phyloP scores from a whole-genome alignment of 1,140 invertebrate genomes.

The Drosophila fuyamai region DNA sequence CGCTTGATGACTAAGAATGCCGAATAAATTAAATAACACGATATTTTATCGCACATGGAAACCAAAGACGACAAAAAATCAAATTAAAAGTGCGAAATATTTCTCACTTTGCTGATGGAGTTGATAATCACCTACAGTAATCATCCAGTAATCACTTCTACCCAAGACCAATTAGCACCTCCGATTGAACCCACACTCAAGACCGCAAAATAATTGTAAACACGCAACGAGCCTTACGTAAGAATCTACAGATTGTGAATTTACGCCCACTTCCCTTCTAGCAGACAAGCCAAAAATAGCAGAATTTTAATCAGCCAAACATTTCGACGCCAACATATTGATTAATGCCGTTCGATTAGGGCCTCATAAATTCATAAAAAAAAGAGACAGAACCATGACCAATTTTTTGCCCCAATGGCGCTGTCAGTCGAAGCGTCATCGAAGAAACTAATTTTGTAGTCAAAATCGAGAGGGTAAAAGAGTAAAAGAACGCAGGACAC shows the following conservation, averaged over 20 bases:
- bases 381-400: slow-evolving; percentile 2
- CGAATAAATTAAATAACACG: not conserved
- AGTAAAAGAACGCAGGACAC: slow-evolving; percentile 5
- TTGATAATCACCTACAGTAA: slow-evolving; percentile 33
- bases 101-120: slow-evolving; percentile 23
- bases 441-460: slow-evolving; percentile 49
- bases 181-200: slow-evolving; percentile 43
- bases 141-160: slow-evolving; percentile 34
- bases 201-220: slow-evolving; percentile 51
- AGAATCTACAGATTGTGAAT: slow-evolving; percentile 31
- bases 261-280: slow-evolving; percentile 18
- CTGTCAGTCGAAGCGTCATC: slow-evolving; percentile 28
- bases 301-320: slow-evolving; percentile 72
- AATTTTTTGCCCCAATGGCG: slow-evolving; percentile 7
- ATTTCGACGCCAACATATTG: slow-evolving; percentile 65
- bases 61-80: slow-evolving; percentile 5
- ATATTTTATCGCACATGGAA: slow-evolving; percentile 5
- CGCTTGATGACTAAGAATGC: slow-evolving; percentile 45
- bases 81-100: slow-evolving; percentile 8
- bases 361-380: slow-evolving; percentile 50
- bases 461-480: slow-evolving; percentile 1
- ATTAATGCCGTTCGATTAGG: slow-evolving; percentile 75
- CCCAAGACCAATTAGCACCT: slow-evolving; percentile 61
- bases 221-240: slow-evolving; percentile 49
- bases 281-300: slow-evolving; percentile 61